Percentiles rank a stretch among this genome's conserved stretches.
Conservation (phyloP, 2,113 vertebrate species). For the Arothron firmamentum region DNA sequence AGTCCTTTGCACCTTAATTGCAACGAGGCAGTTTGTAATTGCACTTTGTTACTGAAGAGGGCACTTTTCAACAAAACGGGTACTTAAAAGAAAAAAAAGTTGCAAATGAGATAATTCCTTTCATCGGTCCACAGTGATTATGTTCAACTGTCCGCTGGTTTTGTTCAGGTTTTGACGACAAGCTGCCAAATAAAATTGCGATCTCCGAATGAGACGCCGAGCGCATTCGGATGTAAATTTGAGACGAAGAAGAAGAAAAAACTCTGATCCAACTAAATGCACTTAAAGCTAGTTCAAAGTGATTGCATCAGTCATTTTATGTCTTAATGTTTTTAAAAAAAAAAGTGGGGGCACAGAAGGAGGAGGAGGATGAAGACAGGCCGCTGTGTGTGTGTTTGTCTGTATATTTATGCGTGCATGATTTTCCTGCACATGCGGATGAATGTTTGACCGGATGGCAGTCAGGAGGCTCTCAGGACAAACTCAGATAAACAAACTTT, state of each 20-base stretch:
- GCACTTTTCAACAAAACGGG: conserved; percentile 78
- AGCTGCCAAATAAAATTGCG: conserved; percentile 64
- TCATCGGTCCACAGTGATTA: conserved; percentile 33
- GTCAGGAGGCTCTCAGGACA: conserved; percentile 71
- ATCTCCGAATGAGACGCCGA: conserved; percentile 36
- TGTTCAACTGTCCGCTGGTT: conserved; percentile 45
- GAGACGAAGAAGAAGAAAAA: conserved; percentile 1
- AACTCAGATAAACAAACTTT: conserved; percentile 63
- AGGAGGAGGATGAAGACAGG: conserved; percentile 29
- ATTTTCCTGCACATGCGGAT: conserved; percentile 22
- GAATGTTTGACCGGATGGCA: conserved; percentile 51
- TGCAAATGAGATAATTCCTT: conserved; percentile 58
- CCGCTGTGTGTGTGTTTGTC: conserved; percentile 1
- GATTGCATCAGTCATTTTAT: conserved; percentile 45
- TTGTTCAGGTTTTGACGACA: conserved; percentile 64
- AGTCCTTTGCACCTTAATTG: conserved; percentile 70
- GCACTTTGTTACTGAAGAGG: conserved; percentile 78
- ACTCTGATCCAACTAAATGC: conserved; percentile 63
- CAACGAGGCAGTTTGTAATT: conserved; percentile 66
- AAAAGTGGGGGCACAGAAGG: neutral
- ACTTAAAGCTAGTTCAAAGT: conserved; percentile 70
- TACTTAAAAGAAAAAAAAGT: conserved; percentile 65
- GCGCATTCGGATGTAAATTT: conserved; percentile 4
- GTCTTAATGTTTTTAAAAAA: conserved; percentile 57
- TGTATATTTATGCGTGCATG: neutral